Base-by-base conservation (phyloP, 2,797 vertebrate species). In the Hephaestus fuliginosus region DNA sequence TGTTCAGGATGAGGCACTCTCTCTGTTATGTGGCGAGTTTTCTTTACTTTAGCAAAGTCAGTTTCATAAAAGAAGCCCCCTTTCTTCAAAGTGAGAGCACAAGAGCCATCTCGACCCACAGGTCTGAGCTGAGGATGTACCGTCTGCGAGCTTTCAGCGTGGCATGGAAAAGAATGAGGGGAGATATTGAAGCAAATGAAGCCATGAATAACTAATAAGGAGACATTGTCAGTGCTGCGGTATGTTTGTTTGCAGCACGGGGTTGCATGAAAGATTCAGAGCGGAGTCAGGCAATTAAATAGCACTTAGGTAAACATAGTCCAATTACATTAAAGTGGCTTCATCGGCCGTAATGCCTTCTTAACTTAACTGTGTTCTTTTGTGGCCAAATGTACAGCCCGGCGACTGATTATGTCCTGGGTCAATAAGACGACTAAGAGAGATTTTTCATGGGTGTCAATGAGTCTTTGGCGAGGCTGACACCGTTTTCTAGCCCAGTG, bases 381-480 rank as follows among this genome's bases (percentile, higher is more conserved):
- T 73, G 68, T 81, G 66, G 86, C 69, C 84, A 80, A 33, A 65
- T 74, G 74, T 81, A 46, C 71, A 67, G 41, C 70, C 73, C 53
- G 60, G 70, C 78, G 78, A 83, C 78, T 87, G 91, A 93, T 92
- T 91, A 88, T 79, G 74, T 92, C 78, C 83, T 66, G 51, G 75
- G 90, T 94, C 90, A 90, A 88, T 88, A 89, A 75, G 49, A 68
- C 76, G 80, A 86, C 85, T 85, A 69, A 81, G 76, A 79, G 84
- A 92, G 88, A 89, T 91, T 88, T 88, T 90, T 93, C 86, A 91
- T 88, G 86, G 87, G 85, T 91, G 86, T 91, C 89, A 90, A 91
- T 91, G 75, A 90, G 75, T 80, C 78, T 90, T 91, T 87, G 81
- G 91, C 80, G 36, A 69, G 76, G 77, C 74, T 71, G 78, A 78